Percentiles rank a stretch among this genome's conserved stretches.
Evolutionary conservation across 2,797 vertebrate species (phyloP).

Genomic region (Sardinella longiceps): DNA sequence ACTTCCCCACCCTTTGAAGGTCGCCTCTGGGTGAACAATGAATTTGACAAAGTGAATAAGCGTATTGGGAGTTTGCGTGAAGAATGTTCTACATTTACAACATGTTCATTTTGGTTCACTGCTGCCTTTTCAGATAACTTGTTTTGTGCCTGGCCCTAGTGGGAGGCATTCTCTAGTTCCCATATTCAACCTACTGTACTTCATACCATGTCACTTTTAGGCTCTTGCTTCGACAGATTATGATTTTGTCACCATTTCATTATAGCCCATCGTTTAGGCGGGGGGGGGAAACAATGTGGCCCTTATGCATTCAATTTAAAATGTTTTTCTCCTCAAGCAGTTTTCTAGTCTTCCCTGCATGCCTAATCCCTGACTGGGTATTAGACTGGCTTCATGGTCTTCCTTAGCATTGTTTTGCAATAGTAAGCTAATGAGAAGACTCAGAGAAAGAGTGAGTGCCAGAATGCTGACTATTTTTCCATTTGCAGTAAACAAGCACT

Average conservation of each 20-base stretch:
- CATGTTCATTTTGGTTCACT: not conserved
- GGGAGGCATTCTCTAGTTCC: not conserved
- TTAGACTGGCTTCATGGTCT: not conserved
- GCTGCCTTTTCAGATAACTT: not conserved
- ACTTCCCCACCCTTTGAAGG: not conserved
- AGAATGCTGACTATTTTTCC: not conserved
- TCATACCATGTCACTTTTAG: not conserved
- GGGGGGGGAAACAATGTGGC: no score
- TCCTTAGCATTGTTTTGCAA: not conserved
- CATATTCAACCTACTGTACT: not conserved
- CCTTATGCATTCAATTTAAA: no score
- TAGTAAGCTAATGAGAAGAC: not conserved
- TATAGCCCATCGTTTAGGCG: no score
- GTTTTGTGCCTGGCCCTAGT: not conserved
- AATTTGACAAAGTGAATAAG: not conserved
- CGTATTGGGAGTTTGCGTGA: not conserved
- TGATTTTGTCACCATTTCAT: not conserved
- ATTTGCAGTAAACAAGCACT: not conserved
- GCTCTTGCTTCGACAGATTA: not conserved
- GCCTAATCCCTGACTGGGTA: not conserved
- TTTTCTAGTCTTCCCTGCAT: not conserved
- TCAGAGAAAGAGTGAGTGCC: not conserved
- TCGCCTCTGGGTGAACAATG: not conserved
- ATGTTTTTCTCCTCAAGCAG: not conserved
- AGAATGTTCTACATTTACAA: not conserved